Base-by-base conservation (phyloP, 2,797 vertebrate species). In the Dromococcyx pavoninus region DNA sequence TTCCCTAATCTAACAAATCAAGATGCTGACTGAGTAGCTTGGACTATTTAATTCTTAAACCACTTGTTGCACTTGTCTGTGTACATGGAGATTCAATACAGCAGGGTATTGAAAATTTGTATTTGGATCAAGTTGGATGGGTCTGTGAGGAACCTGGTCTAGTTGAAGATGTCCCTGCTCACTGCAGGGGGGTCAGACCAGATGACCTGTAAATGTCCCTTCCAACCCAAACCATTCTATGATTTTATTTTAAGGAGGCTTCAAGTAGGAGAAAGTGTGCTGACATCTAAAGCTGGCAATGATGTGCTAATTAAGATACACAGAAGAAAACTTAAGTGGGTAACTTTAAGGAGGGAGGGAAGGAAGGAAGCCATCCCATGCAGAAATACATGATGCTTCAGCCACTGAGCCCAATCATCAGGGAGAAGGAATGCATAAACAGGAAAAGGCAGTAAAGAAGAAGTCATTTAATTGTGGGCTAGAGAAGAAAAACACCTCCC, bases 401-500 rank as follows among this genome's bases (percentile, higher is more conserved):
- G 81, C 87, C 14, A 2, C 74, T 0, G 5, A 93, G 60, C 81
- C 89, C 78, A 67, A 77, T 93, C 84, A 10, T 72, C 1, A 3
- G 27, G 30, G 46, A 91, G 89, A 41, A 77, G 54, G 61, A 91
- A 79, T 33, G 82, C 69, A 69, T 72, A 91, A 96, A 92, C 93
- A 95, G 89, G 91, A 96, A 94, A 88, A 86, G 73, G 51, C 46
- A 72, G 79, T 48, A 65, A 80, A 89, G 75, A 46, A 94, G 80
- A 88, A 89, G 75, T 72, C 65, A 72, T 82, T 96, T 89, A 83
- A 86, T 69, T 92, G 94, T 86, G 85, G 87, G 65, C 76, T 89
- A 43, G 69, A 71, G 79, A 61, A 69, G 54, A 83, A 88, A 84
- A 92, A 83, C 2, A 8, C 50, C 73, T 92, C 76, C 73, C 73